A percentile compares a stretch with the other conserved stretches of the same genome.
These are phyloP conservation scores for Hirtodrosophila cameraria DNA, from an alignment of 2,888 invertebrate species.

Conservation along the genomic window DNA sequence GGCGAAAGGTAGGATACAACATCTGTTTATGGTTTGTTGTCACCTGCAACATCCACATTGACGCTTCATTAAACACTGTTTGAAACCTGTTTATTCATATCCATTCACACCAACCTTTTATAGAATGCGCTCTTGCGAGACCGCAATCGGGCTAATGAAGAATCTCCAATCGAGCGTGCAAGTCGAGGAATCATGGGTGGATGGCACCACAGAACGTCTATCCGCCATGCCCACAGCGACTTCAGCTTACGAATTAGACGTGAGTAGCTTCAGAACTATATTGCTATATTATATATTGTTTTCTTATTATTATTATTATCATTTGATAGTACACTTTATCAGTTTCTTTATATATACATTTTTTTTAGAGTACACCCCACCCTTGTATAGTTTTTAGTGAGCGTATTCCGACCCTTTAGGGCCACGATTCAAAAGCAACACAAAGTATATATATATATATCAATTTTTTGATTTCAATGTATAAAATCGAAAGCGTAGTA, in stretches of 20 bases:
- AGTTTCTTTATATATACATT: conserved; percentile 30
- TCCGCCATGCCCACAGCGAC: conserved; percentile 89
- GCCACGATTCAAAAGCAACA: conserved; percentile 38
- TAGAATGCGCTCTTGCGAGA: conserved; percentile 94
- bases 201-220: conserved; percentile 92
- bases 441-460: conserved; percentile 71
- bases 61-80: conserved; percentile 30
- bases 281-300: background rate
- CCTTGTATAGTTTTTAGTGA: conserved; percentile 59
- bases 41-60: conserved; percentile 6
- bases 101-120: conserved; percentile 42
- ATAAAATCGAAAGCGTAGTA: conserved; percentile 59
- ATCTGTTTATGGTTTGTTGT: conserved; percentile 24
- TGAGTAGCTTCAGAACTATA: conserved; percentile 78
- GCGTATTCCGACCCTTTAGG: conserved; percentile 22
- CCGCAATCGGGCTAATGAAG: conserved; percentile 94
- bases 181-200: conserved; percentile 95
- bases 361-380: conserved; percentile 12
- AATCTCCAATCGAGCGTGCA: conserved; percentile 95
- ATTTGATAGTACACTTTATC: conserved; percentile 33
- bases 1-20: conserved; percentile 88
- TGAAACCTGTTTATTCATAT: conserved; percentile 23
- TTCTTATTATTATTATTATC: conserved; percentile 32
- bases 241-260: conserved; percentile 84
- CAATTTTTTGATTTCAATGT: conserved; percentile 17